A percentile compares a stretch with the other conserved stretches of the same genome.
These are phyloP conservation scores for Odontomyia ornata DNA, from an alignment of 2,888 invertebrate genomes.

Conservation along the genomic window DNA sequence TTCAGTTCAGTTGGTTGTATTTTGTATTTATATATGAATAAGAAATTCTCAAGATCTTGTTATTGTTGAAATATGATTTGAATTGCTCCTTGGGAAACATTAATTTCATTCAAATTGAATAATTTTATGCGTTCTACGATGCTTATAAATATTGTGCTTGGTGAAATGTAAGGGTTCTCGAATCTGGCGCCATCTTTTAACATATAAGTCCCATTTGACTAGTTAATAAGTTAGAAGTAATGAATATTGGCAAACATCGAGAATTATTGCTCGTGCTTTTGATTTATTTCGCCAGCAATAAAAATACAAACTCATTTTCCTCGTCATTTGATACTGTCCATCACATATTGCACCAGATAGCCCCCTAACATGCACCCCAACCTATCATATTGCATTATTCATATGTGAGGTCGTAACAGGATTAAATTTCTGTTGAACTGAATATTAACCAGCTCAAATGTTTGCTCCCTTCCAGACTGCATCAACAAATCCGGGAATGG, in stretches of 20 bases:
- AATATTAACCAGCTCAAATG: constrained; percentile 30
- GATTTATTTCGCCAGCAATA: not conserved
- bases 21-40: constrained; percentile 18
- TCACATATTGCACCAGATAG: not conserved
- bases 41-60: constrained; percentile 13
- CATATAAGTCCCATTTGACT: not conserved
- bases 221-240: not conserved
- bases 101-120: not conserved
- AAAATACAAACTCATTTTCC: too few species aligned
- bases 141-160: too few species aligned
- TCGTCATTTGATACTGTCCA: not conserved
- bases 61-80: constrained; percentile 23
- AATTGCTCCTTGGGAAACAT: not conserved
- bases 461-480: not conserved
- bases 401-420: constrained; percentile 19
- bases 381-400: not conserved
- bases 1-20: constrained; percentile 8
- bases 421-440: constrained; percentile 36
- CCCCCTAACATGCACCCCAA: not conserved
- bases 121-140: not conserved
- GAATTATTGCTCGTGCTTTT: too few species aligned
- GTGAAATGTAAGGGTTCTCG: too few species aligned
- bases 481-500: not conserved
- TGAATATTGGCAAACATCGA: not conserved
- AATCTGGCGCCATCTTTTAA: too few species aligned